phyloP scores from a whole-genome alignment of 2,113 vertebrate genomes.

The Sinocyclocheilus maitianheensis region DNA sequence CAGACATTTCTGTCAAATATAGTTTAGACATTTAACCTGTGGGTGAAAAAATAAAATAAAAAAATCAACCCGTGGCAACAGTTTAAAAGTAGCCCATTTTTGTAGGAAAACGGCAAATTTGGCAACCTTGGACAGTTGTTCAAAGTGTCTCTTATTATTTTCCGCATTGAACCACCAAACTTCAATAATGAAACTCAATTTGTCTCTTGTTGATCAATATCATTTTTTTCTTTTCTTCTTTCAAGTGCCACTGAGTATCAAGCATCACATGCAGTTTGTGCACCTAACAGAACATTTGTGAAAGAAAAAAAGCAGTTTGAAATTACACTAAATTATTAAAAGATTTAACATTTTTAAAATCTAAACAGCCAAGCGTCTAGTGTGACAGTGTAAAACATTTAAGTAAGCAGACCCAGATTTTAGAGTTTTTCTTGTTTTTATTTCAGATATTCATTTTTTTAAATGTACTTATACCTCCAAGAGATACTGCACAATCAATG shows the following conservation, averaged over 20 bases:
- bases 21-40: not conserved
- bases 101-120: not conserved
- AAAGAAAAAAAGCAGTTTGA: not conserved
- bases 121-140: not conserved
- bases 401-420: not conserved
- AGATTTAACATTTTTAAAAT: not conserved
- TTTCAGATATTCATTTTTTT: not conserved
- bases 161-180: too few relatives aligned
- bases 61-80: not conserved
- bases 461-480: not conserved
- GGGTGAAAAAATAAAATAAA: too few relatives aligned
- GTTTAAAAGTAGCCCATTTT: not conserved
- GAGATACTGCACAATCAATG: not conserved
- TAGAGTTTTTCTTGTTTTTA: conserved; percentile 19
- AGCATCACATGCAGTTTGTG: too few relatives aligned
- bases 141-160: not conserved
- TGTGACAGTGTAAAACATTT: too few relatives aligned
- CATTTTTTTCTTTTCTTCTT: too few relatives aligned
- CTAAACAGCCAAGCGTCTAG: not conserved
- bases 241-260: too few relatives aligned
- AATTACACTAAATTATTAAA: not conserved
- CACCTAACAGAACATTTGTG: too few relatives aligned
- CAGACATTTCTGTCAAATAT: not conserved
- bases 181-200: too few relatives aligned
- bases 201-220: too few relatives aligned